Base-by-base conservation (phyloP, 1,140 invertebrate genomes). In the Lanistes nyassanus region DNA sequence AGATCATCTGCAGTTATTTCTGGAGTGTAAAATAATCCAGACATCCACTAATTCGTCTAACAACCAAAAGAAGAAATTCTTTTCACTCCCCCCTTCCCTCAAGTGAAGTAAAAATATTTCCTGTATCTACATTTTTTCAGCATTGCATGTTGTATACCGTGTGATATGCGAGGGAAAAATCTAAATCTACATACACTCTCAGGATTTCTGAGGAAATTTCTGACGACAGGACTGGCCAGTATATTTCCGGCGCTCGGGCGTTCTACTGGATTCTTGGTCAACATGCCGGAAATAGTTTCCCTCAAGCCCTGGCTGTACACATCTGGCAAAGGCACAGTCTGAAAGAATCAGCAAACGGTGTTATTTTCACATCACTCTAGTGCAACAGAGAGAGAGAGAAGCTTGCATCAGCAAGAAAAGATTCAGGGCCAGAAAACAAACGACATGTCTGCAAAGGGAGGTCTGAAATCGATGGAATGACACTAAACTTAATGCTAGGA, bases 311-410 rank as follows among this genome's bases (percentile, higher is more conserved):
- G 4, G 51, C 68, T 70, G 68, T 70, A 70, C 5, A 13, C 56
- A 34, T 70, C 68, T 23, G 68, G 68, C 68, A 70, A 55, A 29
- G 68, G 68, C 21, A 70, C 26, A 56, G 55, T 70, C 68, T 70
- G 51, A 23, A 31, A 19, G 3, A 9, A 68, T 6, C 16, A 37
- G 42, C 36, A n/a, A 23, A 16, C 29, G 19, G 0, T 5, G 31
- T 65, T 65, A 36, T 36, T 29, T 11, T 65, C 29, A 36, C 21
- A 23, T 36, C 9, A 19, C 11, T 29, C 23, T 3, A 60, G n/a
- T 29, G 11, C 23, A 60, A 34, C 23, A 23, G 0, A 29, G 13
- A n/a, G n/a, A n/a, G n/a, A n/a, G n/a, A n/a, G n/a, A n/a, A n/a
- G n/a, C n/a, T n/a, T 60, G 29, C 1, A 11, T 60, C 56, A 60